Evolutionary conservation across 2,113 vertebrate species (phyloP), one percentile per base, ranked within the genome.

Genomic region (Myodes glareolus): DNA sequence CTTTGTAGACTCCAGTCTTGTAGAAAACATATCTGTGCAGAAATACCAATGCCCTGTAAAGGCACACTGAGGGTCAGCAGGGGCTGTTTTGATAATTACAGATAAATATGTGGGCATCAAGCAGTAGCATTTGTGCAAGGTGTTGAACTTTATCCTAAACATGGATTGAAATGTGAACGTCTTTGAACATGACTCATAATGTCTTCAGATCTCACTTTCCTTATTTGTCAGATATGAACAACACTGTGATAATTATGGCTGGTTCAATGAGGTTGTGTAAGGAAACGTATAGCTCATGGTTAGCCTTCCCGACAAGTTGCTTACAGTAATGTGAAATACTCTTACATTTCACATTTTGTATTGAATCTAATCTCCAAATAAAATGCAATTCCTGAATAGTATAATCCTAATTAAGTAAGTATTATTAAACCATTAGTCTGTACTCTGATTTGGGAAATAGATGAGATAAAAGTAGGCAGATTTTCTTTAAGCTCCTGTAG

Each of bases 281-380:
- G 67, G 89, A 50, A 68, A 85, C 55, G 3, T 82, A n/a, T 67
- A 65, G 17, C 63, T 78, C 70, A 16, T 33, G 19, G 39, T 25
- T 42, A 92, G 0, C 16, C 11, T 7, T 93, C 33, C 61, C 45
- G 92, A 27, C 73, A 86, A 61, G 39, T 93, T 94, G 70, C 19
- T 82, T 96, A 63, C 12, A 45, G 52, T 78, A 72, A 72, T 90
- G 52, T 68, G 67, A 63, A 68, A 36, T 36, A 63, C 4, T n/a
- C 10, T 86, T 36, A 86, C 12, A 73, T 90, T 96, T 90, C 72
- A 10, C 39, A 16, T 33, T 93, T 31, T 87, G 55, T 39, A 47
- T 50, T 92, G 88, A 77, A 72, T 81, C 17, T 95, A 77, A 58
- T 78, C 21, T 93, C 63, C 47, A 82, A 67, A 77, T 76, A 90